Percentiles rank a stretch among this genome's conserved stretches.
Evolutionary conservation across 92 coral and sea anemone species (phyloP).

Genomic region (Desmophyllum pertusum): DNA sequence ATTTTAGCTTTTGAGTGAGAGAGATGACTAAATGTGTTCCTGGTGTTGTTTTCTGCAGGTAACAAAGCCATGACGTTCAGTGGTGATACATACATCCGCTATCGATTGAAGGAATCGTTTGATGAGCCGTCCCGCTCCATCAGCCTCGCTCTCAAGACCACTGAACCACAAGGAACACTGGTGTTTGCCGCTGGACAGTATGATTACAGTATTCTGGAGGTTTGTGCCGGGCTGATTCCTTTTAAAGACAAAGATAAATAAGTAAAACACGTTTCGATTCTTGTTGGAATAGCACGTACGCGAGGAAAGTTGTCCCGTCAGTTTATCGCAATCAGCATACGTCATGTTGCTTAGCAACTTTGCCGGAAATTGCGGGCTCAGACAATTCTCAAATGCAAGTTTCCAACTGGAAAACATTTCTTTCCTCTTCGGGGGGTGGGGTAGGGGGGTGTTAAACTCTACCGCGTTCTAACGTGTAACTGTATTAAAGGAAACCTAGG

Average conservation of each 20-base stretch:
- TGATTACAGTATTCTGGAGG: slow-evolving; percentile 96
- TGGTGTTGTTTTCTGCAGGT: slow-evolving; percentile 44
- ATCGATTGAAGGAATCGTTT: slow-evolving; percentile 75
- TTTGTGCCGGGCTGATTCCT: slow-evolving; percentile 15
- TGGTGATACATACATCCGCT: slow-evolving; percentile 86
- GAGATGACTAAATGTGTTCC: neutral
- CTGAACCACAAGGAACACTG: slow-evolving; percentile 88
- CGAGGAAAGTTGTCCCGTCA: no score
- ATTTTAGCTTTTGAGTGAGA: neutral
- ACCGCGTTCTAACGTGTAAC: no score
- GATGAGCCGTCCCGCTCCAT: slow-evolving; percentile 90
- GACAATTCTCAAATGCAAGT: no score
- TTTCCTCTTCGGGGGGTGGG: no score
- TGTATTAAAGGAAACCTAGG: neutral
- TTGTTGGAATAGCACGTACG: no score
- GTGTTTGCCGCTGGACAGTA: slow-evolving; percentile 93
- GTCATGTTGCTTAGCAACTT: no score
- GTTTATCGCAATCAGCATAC: no score
- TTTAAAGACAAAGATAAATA: neutral
- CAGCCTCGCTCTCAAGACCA: slow-evolving; percentile 90
- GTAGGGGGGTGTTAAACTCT: no score
- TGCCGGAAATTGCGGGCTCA: no score
- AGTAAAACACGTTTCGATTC: no score
- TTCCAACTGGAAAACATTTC: no score
- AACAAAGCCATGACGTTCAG: slow-evolving; percentile 71